Percentiles rank a stretch among this genome's conserved stretches.
Evolutionary conservation across 2,797 vertebrate species (phyloP).

Genomic region (Sebastes aleutianus): DNA sequence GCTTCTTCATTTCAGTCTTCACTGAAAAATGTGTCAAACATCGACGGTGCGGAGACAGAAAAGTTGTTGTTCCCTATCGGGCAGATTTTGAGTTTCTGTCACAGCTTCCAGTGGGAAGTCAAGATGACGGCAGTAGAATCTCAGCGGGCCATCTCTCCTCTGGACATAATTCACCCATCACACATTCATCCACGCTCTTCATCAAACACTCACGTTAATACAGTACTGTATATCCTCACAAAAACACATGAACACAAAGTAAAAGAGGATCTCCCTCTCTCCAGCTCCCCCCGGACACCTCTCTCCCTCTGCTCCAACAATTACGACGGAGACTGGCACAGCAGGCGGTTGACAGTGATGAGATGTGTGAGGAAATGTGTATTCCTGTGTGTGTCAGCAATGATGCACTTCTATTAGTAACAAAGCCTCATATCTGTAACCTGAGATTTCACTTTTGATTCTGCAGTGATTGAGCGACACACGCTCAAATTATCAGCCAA

Average conservation of each 20-base stretch:
- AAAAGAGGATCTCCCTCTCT: conserved; percentile 25
- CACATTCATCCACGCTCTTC: not conserved
- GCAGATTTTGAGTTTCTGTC: conserved; percentile 41
- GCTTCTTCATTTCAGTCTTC: conserved; percentile 25
- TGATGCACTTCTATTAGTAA: conserved; percentile 29
- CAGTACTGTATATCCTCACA: not conserved
- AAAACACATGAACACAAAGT: conserved; percentile 12
- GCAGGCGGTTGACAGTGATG: conserved; percentile 64
- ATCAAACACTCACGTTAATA: conserved; percentile 34
- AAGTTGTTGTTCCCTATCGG: conserved; percentile 1
- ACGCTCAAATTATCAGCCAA: not conserved
- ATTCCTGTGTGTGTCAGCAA: conserved; percentile 44
- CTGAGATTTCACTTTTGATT: conserved; percentile 24
- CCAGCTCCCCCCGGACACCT: conserved; percentile 12
- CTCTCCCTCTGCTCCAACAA: conserved; percentile 33
- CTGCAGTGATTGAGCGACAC: not conserved
- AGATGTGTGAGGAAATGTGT: conserved; percentile 47
- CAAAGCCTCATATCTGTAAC: conserved; percentile 25
- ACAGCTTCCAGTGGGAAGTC: conserved; percentile 45
- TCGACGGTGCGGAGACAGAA: conserved; percentile 36
- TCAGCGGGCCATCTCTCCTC: conserved; percentile 48
- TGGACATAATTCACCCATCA: conserved; percentile 41
- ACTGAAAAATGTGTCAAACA: conserved; percentile 38
- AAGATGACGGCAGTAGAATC: conserved; percentile 39
- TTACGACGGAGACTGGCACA: conserved; percentile 39